Percentiles rank a stretch among this genome's conserved stretches.
These are phyloP conservation scores for Eurystomus gularis DNA, from an alignment of 2,113 vertebrate species.

Conservation along the genomic window DNA sequence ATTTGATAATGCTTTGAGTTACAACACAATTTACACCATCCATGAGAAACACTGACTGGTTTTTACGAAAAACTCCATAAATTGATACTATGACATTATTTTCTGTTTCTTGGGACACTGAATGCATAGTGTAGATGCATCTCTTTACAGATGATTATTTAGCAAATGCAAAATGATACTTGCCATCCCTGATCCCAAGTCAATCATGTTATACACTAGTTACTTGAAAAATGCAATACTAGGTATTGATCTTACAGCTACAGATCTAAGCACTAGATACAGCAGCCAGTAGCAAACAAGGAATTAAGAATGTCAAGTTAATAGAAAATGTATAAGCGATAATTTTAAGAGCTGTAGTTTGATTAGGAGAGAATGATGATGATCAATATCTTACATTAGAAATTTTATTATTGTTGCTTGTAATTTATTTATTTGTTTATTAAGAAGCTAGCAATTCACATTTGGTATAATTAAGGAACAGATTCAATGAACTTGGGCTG, in stretches of 20 bases:
- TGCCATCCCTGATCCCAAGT: background rate
- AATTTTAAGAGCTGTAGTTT: background rate
- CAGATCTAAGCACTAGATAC: background rate
- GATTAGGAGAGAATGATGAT: background rate
- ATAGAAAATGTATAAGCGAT: background rate
- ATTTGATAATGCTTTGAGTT: background rate
- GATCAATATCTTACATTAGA: background rate
- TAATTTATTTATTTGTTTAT: background rate
- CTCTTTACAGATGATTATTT: background rate
- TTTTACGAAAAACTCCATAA: background rate
- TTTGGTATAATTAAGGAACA: background rate
- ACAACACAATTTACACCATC: background rate
- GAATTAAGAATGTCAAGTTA: background rate
- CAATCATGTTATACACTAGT: background rate
- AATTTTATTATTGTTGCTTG: background rate
- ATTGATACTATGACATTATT: background rate
- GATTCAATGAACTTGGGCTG: background rate
- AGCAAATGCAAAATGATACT: background rate
- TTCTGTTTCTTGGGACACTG: background rate
- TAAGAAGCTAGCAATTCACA: background rate
- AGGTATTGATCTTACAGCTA: background rate
- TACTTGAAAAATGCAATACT: background rate
- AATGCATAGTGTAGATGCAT: background rate
- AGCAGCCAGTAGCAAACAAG: background rate
- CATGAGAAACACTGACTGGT: background rate